Evolutionary conservation across 2,888 invertebrate species (phyloP), one percentile per base, ranked within the genome.

Genomic region (Andrena haemorrhoa): DNA sequence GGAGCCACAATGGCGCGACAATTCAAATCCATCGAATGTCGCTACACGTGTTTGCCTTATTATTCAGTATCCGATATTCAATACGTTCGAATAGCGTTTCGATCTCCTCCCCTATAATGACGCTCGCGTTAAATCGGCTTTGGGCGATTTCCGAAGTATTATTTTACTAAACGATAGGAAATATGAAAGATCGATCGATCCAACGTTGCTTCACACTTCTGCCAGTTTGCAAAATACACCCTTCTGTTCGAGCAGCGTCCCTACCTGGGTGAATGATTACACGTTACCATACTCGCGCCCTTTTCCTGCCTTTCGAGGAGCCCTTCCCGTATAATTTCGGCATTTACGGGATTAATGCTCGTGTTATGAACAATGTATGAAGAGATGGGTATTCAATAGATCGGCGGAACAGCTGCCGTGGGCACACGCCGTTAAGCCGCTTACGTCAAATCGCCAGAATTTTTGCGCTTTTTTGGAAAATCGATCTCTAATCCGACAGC

Each of bases 381-480:
- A 80, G 75, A 89, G 91, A 92, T 92, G 86, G 90, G 88, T 91
- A 91, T 91, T 89, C 90, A 92, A 93, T 93, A 91, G 91, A 92
- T 92, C 91, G 90, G 87, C 88, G 87, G 78, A 68, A 78, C 90
- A 89, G 88, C 87, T 90, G 91, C 71, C 83, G 72, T 78, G 73
- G 84, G 82, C 88, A 85, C 91, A 85, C 86, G 84, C 82, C 82
- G 85, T 82, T 93, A 93, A 93, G 92, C 92, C 87, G 93, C 91
- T 93, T 93, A 93, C 88, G 90, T 85, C 92, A 89, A 91, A 89
- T 89, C 85, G 68, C 82, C 47, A 74, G 86, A 86, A 93, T 91
- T 93, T 93, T 93, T 93, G 93, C 92, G 90, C 93, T 93, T 93
- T 93, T 93, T 92, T 89, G 90, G 87, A 88, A 88, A 89, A 90